A percentile compares a stretch with the other conserved stretches of the same genome.
phyloP scores from a whole-genome alignment of 2,113 vertebrate species.

The Sporophila hypoxantha region DNA sequence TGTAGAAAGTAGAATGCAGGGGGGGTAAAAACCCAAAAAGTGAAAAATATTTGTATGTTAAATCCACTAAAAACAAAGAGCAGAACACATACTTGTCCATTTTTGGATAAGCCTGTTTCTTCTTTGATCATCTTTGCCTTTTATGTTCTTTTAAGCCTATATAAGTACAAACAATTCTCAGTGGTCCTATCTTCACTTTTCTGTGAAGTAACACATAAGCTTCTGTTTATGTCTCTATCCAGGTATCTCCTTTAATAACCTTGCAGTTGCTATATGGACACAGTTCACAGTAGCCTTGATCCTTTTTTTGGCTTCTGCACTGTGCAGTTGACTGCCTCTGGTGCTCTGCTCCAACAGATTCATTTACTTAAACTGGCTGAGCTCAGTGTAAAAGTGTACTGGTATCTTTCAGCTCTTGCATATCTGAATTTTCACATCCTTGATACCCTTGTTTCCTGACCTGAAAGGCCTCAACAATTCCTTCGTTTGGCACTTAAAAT shows the following conservation, averaged over 20 bases:
- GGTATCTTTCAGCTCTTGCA: neutral
- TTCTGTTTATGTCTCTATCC: neutral
- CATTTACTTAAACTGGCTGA: neutral
- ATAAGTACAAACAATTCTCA: neutral
- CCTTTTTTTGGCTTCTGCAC: neutral
- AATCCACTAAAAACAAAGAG: neutral
- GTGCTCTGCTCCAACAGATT: neutral
- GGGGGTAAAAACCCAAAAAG: neutral
- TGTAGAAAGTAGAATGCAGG: neutral
- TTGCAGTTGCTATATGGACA: neutral
- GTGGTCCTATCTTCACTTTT: neutral
- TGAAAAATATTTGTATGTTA: neutral
- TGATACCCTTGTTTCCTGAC: neutral
- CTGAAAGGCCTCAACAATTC: neutral
- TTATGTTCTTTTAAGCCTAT: neutral
- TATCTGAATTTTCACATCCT: neutral
- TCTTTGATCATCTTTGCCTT: neutral
- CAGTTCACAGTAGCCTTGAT: neutral
- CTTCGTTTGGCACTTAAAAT: neutral
- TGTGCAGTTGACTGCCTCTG: neutral
- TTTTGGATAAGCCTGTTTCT: neutral
- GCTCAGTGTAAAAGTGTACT: neutral
- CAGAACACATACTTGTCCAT: neutral
- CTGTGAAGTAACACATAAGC: neutral
- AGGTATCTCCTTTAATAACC: neutral